Evolutionary conservation across 1,140 invertebrate genomes (phyloP), one percentile per base, ranked within the genome.

Genomic region (Drosophila orena): DNA sequence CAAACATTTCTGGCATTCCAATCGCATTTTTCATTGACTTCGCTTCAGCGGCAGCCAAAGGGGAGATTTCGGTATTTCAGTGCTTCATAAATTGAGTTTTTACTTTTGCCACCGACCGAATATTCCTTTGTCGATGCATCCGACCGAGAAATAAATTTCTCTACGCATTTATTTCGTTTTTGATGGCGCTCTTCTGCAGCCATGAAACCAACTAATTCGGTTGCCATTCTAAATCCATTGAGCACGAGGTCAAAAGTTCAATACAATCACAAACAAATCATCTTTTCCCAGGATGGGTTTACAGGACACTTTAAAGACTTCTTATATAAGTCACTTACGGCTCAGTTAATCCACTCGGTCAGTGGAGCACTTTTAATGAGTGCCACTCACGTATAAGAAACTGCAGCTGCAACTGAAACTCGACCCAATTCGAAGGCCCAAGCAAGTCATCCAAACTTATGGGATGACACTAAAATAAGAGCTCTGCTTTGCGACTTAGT

Each of bases 71-170:
- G 35, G 27, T 15, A 47, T 50, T 70, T 70, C 17, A 17, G 17
- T 17, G 70, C 70, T 72, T 74, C 66, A 61, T 73, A 73, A 74
- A 73, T 74, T 73, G 30, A 54, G 50, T 57, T 69, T 69, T 56
- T 57, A 55, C 27, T 66, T 65, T 17, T 60, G 0, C 24, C 35
- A n/a, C 27, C 7, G 12, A 43, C n/a, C 60, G 27, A 42, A 30
- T 65, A 20, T 68, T 7, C 64, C 64, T 68, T 68, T 68, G 59
- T 43, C 3, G 37, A 68, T 65, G 46, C 59, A 35, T 52, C 40
- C 59, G 42, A 50, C 64, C 37, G 59, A 68, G 52, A 65, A 68
- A 68, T 52, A 61, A 61, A 72, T 54, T 34, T 17, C 27, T 46
- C 42, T 24, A 17, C 22, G 40, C 37, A 53, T 20, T 27, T 34